These are phyloP conservation scores for Vireo altiloquus DNA, from an alignment of 2,113 vertebrate species.

Conservation along the genomic window DNA sequence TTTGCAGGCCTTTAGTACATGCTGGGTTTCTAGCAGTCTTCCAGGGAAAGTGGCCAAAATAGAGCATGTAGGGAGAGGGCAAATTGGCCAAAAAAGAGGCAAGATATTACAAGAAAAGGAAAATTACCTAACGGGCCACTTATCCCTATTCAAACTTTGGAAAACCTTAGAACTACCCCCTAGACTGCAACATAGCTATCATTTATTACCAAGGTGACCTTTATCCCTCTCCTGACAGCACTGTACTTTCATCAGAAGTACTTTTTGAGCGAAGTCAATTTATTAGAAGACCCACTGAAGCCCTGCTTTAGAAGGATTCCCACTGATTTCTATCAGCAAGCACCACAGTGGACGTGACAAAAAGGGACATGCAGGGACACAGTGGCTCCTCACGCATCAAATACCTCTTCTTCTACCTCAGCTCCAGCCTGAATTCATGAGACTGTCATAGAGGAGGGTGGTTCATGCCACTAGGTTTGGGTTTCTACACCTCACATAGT, in stretches of 20 bases:
- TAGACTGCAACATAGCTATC: background rate
- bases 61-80: background rate
- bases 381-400: background rate
- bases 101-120: constrained; percentile 3
- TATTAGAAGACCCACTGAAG: background rate
- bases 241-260: background rate
- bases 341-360: background rate
- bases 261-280: background rate
- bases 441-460: background rate
- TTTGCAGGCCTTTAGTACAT: background rate
- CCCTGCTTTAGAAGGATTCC: background rate
- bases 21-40: background rate
- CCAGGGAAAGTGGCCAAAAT: background rate
- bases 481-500: background rate
- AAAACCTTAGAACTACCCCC: background rate
- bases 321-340: background rate
- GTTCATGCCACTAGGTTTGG: background rate
- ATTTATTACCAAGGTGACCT: constrained; percentile 16
- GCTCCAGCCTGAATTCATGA: background rate
- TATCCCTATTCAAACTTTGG: background rate
- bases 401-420: background rate
- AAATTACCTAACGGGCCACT: constrained; percentile 8
- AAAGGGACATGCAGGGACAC: background rate
- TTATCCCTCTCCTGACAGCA: background rate
- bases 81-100: background rate